Percentiles rank a stretch among this genome's conserved stretches.
Conservation (phyloP, 1,140 invertebrate species). For the Tenebrio molitor region DNA sequence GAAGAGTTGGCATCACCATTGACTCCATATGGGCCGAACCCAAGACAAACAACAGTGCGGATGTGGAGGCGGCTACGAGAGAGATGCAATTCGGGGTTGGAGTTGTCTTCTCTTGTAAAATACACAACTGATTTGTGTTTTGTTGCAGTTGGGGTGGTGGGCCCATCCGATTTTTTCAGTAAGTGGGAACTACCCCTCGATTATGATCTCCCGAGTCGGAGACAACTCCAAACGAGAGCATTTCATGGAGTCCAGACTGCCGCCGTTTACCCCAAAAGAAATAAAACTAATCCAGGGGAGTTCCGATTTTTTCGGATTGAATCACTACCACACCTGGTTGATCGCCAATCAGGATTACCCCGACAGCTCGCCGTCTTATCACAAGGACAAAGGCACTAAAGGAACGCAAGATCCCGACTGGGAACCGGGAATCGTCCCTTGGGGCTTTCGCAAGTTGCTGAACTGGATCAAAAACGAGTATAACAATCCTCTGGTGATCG, state of each 20-base stretch:
- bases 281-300: constrained; percentile 67
- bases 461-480: constrained; percentile 77
- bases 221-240: constrained; percentile 68
- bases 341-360: constrained; percentile 34
- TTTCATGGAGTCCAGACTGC: constrained; percentile 70
- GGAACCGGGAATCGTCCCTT: constrained; percentile 69
- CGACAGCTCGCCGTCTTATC: constrained; percentile 37
- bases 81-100: constrained; percentile 68
- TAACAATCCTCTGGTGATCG: constrained; percentile 69
- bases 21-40: constrained; percentile 67
- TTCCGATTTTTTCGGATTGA: constrained; percentile 68
- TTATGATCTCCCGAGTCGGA: constrained; percentile 71
- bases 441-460: constrained; percentile 77
- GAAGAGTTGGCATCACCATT: constrained; percentile 54
- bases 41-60: constrained; percentile 62
- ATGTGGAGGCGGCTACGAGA: constrained; percentile 67
- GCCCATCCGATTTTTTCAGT: constrained; percentile 73
- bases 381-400: constrained; percentile 48
- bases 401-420: constrained; percentile 40
- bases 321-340: constrained; percentile 67
- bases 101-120: no score
- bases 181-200: constrained; percentile 73
- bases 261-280: constrained; percentile 70
- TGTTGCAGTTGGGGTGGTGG: constrained; percentile 77
- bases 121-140: no score